Percentiles rank a stretch among this genome's conserved stretches.
phyloP scores from a whole-genome alignment of 2,797 vertebrate species.

The Lacerta bilineata region DNA sequence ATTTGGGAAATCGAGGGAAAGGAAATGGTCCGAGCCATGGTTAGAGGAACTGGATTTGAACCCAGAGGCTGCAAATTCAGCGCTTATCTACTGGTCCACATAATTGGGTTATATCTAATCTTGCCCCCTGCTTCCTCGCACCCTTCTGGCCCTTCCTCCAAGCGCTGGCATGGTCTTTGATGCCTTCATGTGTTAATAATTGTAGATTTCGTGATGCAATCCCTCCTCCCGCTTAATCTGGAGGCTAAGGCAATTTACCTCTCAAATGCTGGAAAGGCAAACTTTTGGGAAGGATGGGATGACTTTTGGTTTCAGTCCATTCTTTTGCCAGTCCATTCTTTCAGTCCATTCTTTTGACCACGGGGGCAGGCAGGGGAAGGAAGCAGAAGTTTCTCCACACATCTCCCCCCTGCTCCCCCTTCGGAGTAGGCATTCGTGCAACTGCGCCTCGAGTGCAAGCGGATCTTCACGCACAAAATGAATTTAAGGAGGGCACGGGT shows the following conservation, averaged over 20 bases:
- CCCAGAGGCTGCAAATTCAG: neutral
- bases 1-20: neutral
- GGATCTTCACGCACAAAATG: no score
- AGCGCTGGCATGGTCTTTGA: no score
- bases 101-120: neutral
- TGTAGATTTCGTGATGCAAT: neutral
- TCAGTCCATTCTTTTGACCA: constrained; percentile 16
- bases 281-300: neutral
- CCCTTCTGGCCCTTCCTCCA: no score
- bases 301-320: neutral
- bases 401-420: no score
- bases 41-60: neutral
- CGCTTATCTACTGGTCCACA: neutral
- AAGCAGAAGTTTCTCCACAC: neutral
- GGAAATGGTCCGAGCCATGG: accelerated
- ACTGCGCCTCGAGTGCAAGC: accelerated
- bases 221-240: neutral
- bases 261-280: constrained; percentile 11
- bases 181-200: neutral
- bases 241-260: neutral
- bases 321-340: neutral
- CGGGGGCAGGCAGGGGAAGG: no score
- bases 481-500: no score
- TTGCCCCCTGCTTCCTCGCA: no score
- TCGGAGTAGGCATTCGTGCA: neutral